Conservation (phyloP, 2,113 vertebrate species). For the Carassius gibelio region DNA sequence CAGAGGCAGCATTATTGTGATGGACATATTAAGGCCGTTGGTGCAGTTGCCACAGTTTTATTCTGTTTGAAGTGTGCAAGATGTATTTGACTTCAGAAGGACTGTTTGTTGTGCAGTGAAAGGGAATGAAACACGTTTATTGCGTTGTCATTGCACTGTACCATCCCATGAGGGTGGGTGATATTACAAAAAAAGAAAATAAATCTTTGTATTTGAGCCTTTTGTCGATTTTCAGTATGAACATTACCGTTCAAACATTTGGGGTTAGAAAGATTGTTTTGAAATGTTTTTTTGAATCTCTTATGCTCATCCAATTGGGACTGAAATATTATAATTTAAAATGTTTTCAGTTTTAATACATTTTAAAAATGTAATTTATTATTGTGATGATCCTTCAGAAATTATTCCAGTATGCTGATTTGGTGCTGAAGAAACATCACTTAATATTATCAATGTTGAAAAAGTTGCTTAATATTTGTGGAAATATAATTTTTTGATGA, state of each 20-base stretch:
- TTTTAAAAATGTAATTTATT: not conserved
- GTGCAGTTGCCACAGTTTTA: not conserved
- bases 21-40: not conserved
- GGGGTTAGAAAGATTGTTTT: not conserved
- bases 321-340: not conserved
- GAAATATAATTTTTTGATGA: too few relatives aligned
- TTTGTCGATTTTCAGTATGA: not conserved
- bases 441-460: too few relatives aligned
- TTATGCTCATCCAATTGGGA: not conserved
- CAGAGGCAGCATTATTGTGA: not conserved
- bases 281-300: not conserved
- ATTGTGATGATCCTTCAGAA: not conserved
- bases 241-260: not conserved
- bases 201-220: not conserved
- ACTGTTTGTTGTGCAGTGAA: not conserved
- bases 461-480: too few relatives aligned
- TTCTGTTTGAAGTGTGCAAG: constrained; percentile 5
- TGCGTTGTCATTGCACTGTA: too few relatives aligned
- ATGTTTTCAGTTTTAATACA: not conserved
- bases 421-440: too few relatives aligned
- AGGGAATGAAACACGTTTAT: not conserved
- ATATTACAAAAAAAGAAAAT: not conserved
- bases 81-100: not conserved
- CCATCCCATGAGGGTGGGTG: not conserved
- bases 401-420: not conserved